Evolutionary conservation across 2,113 vertebrate species (phyloP), one percentile per base, ranked within the genome.

Genomic region (Paraplagusia blochii): DNA sequence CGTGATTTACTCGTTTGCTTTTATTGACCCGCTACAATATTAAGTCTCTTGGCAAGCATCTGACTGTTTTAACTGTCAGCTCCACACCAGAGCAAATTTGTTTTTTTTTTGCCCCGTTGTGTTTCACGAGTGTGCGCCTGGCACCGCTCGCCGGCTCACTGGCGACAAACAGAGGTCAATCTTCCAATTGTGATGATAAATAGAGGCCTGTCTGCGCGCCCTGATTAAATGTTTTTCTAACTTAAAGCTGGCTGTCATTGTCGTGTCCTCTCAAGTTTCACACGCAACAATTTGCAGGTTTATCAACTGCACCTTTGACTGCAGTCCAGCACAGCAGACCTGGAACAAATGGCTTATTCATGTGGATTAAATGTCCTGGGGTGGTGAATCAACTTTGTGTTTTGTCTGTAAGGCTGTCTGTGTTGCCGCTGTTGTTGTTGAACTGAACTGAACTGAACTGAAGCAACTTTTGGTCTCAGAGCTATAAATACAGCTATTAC

Each of bases 101-200:
- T 72, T 68, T 65, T 60, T 68, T 65, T 60, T 29, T 29, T 29
- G 22, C 22, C 52, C 47, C 22, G 33, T 39, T 72, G 53, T 45
- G 47, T 44, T 67, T 50, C 18, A n/a, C 18, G n/a, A 11, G 29
- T 19, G 44, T 63, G 61, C 12, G 51, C 3, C 43, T 62, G 74
- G 61, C 65, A 39, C 17, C 18, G 15, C 8, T 48, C 11, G 11
- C 47, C 5, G 12, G 54, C 63, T 66, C 52, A 44, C 19, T 17
- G 47, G 56, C 45, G 48, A 70, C 63, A 58, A 75, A 51, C 58
- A 67, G 64, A 66, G 82, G 76, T 77, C 64, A 66, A 38, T 67
- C 61, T 58, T 51, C 45, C 69, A 59, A 62, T 57, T 33, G 59
- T 40, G 13, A 48, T 81, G 61, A 76, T 63, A 33, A 69, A 64